These are phyloP conservation scores for Saxicola maurus DNA, from an alignment of 2,797 vertebrate genomes.

Conservation along the genomic window DNA sequence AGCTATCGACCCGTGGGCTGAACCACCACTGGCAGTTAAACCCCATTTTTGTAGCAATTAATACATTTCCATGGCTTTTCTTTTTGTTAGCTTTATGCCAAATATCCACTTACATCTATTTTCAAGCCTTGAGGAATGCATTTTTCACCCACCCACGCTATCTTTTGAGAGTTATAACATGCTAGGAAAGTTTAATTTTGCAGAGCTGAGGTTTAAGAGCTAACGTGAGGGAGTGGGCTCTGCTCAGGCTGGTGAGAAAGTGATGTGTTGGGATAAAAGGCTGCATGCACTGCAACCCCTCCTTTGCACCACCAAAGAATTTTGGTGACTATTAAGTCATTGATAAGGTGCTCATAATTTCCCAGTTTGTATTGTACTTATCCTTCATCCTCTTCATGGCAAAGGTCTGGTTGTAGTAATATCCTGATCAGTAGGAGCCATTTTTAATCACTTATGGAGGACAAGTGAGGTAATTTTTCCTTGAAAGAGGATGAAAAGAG, in stretches of 20 bases:
- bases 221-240: not conserved
- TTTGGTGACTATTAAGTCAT: not conserved
- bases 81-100: constrained; percentile 32
- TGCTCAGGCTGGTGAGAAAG: not conserved
- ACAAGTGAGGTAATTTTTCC: not conserved
- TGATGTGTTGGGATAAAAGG: not conserved
- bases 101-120: constrained; percentile 48
- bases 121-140: constrained; percentile 24
- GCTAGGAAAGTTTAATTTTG: constrained; percentile 36
- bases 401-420: not conserved
- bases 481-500: not conserved
- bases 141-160: constrained; percentile 35
- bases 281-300: not conserved
- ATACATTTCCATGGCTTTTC: not conserved
- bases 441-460: not conserved
- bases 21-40: not conserved
- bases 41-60: not conserved
- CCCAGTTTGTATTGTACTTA: not conserved
- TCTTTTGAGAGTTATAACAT: constrained; percentile 20
- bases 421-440: not conserved
- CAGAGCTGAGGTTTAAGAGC: not conserved
- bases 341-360: not conserved
- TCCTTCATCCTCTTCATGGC: not conserved
- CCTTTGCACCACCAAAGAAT: not conserved
- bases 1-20: not conserved